A percentile compares a stretch with the other conserved stretches of the same genome.
These are phyloP conservation scores for Nanger granti DNA, from an alignment of 2,113 vertebrate species.

Conservation along the genomic window DNA sequence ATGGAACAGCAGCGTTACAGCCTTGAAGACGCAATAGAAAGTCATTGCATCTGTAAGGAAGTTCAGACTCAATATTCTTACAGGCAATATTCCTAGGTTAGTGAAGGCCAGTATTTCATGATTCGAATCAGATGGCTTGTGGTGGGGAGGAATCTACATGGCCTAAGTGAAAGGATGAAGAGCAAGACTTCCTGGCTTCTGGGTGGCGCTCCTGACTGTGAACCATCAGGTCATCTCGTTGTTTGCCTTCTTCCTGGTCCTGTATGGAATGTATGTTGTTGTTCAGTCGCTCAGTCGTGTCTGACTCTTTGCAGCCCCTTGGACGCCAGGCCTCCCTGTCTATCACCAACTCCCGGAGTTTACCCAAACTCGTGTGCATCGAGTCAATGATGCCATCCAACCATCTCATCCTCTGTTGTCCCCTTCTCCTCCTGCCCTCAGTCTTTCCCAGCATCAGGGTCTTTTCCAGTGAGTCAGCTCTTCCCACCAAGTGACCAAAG, in stretches of 20 bases:
- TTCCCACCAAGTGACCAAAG: not conserved
- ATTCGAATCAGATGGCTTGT: constrained; percentile 72
- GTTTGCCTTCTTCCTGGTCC: constrained; percentile 7
- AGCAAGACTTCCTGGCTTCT: constrained; percentile 57
- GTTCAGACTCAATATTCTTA: constrained; percentile 53
- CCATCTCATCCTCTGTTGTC: accelerated
- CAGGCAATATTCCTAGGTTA: constrained; percentile 37
- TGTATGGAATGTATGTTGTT: not conserved
- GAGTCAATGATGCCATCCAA: not conserved
- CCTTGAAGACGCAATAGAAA: constrained; percentile 51
- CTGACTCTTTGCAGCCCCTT: not conserved
- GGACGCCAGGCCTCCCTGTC: not conserved
- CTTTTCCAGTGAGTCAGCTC: not conserved
- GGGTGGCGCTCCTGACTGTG: constrained; percentile 46
- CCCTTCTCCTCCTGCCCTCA: not conserved
- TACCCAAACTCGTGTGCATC: not conserved
- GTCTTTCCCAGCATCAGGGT: not conserved
- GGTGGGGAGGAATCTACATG: constrained; percentile 66
- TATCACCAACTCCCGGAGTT: not conserved
- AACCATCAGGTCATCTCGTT: not conserved
- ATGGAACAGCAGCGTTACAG: not conserved
- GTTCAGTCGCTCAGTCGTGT: not conserved
- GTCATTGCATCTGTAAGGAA: constrained; percentile 42
- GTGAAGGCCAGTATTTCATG: constrained; percentile 58
- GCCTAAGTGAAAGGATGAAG: constrained; percentile 71